Evolutionary conservation across 2,113 vertebrate genomes (phyloP), one percentile per base, ranked within the genome.

Genomic region (Lepisosteus oculatus): DNA sequence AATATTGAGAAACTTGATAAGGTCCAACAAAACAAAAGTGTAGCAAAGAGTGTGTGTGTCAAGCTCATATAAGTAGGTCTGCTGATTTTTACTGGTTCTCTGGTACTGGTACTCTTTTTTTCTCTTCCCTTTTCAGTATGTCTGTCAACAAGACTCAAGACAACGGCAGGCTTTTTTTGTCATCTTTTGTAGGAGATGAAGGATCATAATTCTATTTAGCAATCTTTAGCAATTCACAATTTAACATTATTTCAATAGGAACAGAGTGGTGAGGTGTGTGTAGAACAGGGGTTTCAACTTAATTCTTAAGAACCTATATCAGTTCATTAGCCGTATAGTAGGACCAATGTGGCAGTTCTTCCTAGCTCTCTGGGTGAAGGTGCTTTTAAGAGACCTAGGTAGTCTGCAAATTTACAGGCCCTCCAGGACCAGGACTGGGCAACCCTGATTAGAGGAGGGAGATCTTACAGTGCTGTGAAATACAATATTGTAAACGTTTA

Each of bases 401-500:
- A 29, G 1, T 0, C 29, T 29, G 29, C 29, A 29, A 29, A 29
- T 29, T 29, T 29, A 29, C 29, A 29, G 29, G 29, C 29, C 29
- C 29, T 29, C 29, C 29, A 29, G 29, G 29, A 29, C 29, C 29
- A 29, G 29, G 29, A 29, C 29, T 29, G 29, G 29, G 29, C 29
- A 29, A 29, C 29, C 29, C 29, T 29, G 1, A 29, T 29, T 29
- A 29, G 29, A 71, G 80, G 83, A 78, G 76, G 75, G 79, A 83
- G 54, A 72, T 74, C 75, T 72, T 73, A 59, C 9, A 54, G 43
- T 61, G 74, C 55, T 65, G 44, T 43, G 17, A 41, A n/a, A 61
- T 42, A 43, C 55, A 14, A 72, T 55, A 76, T 15, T 62, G 12
- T 12, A 61, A 11, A 71, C 76, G 66, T 61, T 61, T 47, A 47